Conservation (phyloP, 2,113 vertebrate genomes). For the Tenrec ecaudatus region DNA sequence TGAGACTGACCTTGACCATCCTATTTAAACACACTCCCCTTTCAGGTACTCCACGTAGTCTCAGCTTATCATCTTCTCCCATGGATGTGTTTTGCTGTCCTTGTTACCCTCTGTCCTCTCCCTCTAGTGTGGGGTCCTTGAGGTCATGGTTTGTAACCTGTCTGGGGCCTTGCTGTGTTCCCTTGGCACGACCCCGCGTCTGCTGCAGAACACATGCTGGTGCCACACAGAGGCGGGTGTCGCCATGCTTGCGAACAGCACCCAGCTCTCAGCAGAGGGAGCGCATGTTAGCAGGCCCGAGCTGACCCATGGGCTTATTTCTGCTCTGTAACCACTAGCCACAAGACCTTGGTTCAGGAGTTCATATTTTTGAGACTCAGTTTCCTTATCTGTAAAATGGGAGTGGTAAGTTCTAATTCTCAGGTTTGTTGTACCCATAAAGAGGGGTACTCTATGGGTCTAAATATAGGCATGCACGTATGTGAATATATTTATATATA, state of each 20-base stretch:
- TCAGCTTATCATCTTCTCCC: neutral
- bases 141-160: neutral
- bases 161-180: neutral
- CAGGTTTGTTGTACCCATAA: neutral
- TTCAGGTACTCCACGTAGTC: rapidly evolving
- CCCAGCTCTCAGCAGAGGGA: neutral
- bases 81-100: neutral
- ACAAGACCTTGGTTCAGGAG: neutral
- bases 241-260: neutral
- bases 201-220: neutral
- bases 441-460: neutral
- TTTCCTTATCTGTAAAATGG: conserved; percentile 21
- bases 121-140: neutral
- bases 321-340: neutral
- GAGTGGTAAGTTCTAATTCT: neutral
- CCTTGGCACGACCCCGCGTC: neutral
- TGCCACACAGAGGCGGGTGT: neutral
- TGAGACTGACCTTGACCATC: neutral
- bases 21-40: neutral
- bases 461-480: no score
- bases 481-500: neutral
- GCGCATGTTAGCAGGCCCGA: neutral
- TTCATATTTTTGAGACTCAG: neutral
- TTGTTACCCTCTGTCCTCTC: neutral
- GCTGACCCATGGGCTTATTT: neutral